A percentile compares a stretch with the other conserved stretches of the same genome.
phyloP scores from a whole-genome alignment of 2,797 vertebrate genomes.

The Iguana delicatissima region DNA sequence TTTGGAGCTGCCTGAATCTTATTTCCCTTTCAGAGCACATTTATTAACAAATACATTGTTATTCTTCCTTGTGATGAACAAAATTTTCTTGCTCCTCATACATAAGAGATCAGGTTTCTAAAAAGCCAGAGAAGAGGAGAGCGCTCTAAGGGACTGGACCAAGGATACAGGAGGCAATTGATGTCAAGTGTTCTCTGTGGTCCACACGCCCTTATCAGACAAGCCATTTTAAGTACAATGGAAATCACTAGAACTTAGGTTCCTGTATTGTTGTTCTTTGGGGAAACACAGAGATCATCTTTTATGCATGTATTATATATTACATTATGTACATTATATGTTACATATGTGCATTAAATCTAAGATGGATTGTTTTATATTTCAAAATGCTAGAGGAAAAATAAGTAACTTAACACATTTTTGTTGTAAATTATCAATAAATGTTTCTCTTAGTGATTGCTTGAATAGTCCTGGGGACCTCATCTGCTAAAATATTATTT shows the following conservation, averaged over 20 bases:
- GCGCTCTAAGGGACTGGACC: neutral
- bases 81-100: neutral
- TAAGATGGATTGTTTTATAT: too few relatives aligned
- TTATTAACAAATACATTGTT: neutral
- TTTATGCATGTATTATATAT: neutral
- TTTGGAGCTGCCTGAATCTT: constrained; percentile 45
- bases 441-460: neutral
- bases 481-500: neutral
- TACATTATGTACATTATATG: too few relatives aligned
- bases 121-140: neutral
- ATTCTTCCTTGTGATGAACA: neutral
- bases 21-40: constrained; percentile 32
- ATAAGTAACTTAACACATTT: neutral
- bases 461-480: neutral
- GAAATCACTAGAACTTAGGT: neutral
- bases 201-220: neutral
- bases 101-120: constrained; percentile 6
- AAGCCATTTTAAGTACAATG: constrained; percentile 10
- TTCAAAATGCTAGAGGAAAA: neutral
- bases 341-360: too few relatives aligned
- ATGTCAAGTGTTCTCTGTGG: constrained; percentile 24
- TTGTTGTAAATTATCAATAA: neutral
- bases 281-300: neutral
- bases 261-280: neutral
- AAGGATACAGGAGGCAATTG: constrained; percentile 3